Evolutionary conservation across 2,113 vertebrate genomes (phyloP), one percentile per base, ranked within the genome.

Genomic region (Melanostigma gelatinosum): DNA sequence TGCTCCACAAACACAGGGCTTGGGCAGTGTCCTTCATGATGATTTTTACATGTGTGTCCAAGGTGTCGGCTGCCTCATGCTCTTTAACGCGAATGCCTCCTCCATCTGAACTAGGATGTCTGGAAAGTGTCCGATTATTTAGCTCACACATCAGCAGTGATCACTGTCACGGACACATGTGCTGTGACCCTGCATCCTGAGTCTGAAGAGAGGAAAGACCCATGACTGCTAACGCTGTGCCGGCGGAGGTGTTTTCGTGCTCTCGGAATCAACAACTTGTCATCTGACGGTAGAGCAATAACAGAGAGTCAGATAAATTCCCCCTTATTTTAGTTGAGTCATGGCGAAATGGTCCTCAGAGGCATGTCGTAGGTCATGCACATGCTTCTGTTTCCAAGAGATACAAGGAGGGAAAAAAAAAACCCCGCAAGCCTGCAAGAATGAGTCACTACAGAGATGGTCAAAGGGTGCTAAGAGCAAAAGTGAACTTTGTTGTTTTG

Each of bases 111-210:
- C 40, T 34, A 36, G 84, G 88, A 82, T 85, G 83, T 90, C 88
- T 88, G 89, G 79, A 88, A 87, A 85, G 64, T 87, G 82, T 92
- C 80, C 24, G 82, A 81, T 88, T 89, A 66, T 83, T 74, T 68
- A 34, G 24, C 61, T 58, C 69, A 1, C 68, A 77, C 76, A 54
- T 88, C 89, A 84, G 79, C 84, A 72, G 55, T 16, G 62, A 69
- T 87, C 50, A 29, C 75, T 82, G 73, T 83, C 70, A 82, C 79
- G 36, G 62, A 55, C 65, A 42, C 48, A 22, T 86, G 82, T 5
- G 66, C 57, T n/a, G 61, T 87, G 90, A 92, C 91, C 89, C 52
- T 52, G 71, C 73, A 83, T 90, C 91, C 91, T 84, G 91, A 85
- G 29, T 66, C 66, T 12, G 78, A 74, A 50, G 57, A 72, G 65